These are phyloP conservation scores for Euura lappo DNA, from an alignment of 1,140 invertebrate species.

Conservation along the genomic window DNA sequence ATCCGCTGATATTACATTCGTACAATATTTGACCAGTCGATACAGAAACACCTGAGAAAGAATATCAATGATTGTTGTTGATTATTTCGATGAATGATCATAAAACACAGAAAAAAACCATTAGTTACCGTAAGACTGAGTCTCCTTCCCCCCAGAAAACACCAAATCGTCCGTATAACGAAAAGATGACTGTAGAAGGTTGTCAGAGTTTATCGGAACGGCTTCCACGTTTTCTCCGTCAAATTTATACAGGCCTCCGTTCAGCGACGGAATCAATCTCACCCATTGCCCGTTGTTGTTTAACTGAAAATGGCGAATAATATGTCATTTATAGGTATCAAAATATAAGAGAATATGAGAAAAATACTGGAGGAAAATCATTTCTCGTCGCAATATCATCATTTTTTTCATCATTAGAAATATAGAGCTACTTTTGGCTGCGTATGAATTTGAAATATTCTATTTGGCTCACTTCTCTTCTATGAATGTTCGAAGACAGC, in stretches of 20 bases:
- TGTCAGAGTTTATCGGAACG: constrained; percentile 84
- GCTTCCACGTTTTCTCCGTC: constrained; percentile 88
- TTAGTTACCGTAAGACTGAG: constrained; percentile 64
- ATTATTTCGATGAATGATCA: background rate
- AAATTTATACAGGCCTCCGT: constrained; percentile 88
- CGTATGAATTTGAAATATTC: constrained; percentile 20
- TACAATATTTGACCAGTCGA: constrained; percentile 78
- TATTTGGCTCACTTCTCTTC: constrained; percentile 74
- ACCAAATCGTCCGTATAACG: constrained; percentile 85
- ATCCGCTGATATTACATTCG: constrained; percentile 78
- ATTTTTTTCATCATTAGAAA: background rate
- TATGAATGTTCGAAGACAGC: constrained; percentile 84
- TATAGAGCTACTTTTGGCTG: constrained; percentile 11
- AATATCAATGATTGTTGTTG: constrained; percentile 16
- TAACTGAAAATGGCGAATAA: constrained; percentile 64
- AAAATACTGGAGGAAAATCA: background rate
- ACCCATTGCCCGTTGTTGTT: constrained; percentile 86
- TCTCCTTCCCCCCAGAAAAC: constrained; percentile 81
- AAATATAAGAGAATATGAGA: constrained; percentile 3
- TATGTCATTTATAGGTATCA: background rate
- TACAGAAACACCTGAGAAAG: constrained; percentile 70
- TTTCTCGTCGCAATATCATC: background rate
- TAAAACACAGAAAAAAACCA: background rate
- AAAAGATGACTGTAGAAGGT: constrained; percentile 83
- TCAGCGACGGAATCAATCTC: constrained; percentile 88